Evolutionary conservation across 2,113 vertebrate genomes (phyloP).

Genomic region (Peromyscus californicus): DNA sequence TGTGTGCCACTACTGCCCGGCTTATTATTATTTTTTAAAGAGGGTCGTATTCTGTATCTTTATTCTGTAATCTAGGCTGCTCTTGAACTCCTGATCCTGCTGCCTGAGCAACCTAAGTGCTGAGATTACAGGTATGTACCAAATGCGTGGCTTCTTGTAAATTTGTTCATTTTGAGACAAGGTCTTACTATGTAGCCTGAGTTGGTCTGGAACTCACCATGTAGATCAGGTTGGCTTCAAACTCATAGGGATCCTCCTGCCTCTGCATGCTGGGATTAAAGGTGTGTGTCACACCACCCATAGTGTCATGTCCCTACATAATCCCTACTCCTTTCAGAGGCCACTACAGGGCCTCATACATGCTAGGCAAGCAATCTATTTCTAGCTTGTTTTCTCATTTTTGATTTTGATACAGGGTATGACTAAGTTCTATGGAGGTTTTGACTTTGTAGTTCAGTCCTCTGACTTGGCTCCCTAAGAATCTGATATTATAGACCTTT

Average conservation of each 20-base stretch:
- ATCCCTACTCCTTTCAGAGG: neutral
- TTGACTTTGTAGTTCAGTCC: no score
- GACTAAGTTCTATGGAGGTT: neutral
- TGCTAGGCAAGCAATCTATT: neutral
- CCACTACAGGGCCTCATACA: neutral
- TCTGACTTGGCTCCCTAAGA: neutral
- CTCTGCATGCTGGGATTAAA: neutral
- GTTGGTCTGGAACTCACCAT: neutral
- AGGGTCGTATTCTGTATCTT: neutral
- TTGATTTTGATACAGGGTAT: neutral
- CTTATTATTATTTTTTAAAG: neutral
- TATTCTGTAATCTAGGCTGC: neutral
- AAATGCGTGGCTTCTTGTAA: neutral
- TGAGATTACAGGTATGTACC: neutral
- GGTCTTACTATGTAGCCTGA: neutral
- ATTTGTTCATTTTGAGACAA: neutral
- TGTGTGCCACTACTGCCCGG: no score
- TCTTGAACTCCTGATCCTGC: neutral
- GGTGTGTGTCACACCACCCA: neutral
- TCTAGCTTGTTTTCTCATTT: neutral
- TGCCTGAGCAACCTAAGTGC: neutral
- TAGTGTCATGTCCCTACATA: neutral
- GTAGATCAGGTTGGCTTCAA: neutral
- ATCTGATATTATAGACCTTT: neutral
- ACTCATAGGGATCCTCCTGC: neutral